Conservation (phyloP, 2,888 invertebrate genomes). For the Dolichomitus sp. region DNA sequence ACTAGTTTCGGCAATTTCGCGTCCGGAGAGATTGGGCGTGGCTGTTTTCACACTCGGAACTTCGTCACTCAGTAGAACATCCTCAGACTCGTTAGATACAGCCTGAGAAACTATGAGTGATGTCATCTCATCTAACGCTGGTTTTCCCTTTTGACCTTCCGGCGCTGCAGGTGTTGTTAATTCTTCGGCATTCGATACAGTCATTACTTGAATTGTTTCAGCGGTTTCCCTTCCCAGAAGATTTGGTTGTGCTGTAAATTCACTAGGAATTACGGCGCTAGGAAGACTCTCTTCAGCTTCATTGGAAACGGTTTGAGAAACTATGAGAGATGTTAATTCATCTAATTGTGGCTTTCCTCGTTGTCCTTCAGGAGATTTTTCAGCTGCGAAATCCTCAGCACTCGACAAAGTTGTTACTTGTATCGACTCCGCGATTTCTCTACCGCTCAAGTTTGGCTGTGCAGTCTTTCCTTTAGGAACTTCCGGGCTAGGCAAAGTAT, state of each 20-base stretch:
- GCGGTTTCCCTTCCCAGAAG: slow-evolving; percentile 81
- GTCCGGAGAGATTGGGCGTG: slow-evolving; percentile 72
- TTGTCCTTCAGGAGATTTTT: slow-evolving; percentile 66
- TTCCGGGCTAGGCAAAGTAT: slow-evolving; percentile 64
- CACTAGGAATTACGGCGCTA: slow-evolving; percentile 54
- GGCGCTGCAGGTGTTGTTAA: slow-evolving; percentile 63
- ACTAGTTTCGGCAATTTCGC: slow-evolving; percentile 82
- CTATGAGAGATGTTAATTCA: slow-evolving; percentile 69
- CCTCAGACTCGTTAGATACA: slow-evolving; percentile 74
- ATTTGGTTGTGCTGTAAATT: slow-evolving; percentile 72
- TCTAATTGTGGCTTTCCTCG: slow-evolving; percentile 70
- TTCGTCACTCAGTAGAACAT: slow-evolving; percentile 61
- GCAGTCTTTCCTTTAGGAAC: slow-evolving; percentile 82
- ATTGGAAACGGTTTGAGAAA: slow-evolving; percentile 71
- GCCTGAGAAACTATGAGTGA: slow-evolving; percentile 75
- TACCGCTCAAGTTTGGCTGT: slow-evolving; percentile 77
- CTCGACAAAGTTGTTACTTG: slow-evolving; percentile 77
- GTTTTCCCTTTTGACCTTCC: slow-evolving; percentile 66
- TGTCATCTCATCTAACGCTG: slow-evolving; percentile 64
- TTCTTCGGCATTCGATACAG: slow-evolving; percentile 73
- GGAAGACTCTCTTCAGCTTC: slow-evolving; percentile 70
- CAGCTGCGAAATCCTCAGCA: slow-evolving; percentile 69
- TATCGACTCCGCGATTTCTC: slow-evolving; percentile 79
- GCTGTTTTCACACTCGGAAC: slow-evolving; percentile 71
- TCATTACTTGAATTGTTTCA: slow-evolving; percentile 80